These are phyloP conservation scores for Tachina grossa DNA, from an alignment of 2,888 invertebrate genomes.

Conservation along the genomic window DNA sequence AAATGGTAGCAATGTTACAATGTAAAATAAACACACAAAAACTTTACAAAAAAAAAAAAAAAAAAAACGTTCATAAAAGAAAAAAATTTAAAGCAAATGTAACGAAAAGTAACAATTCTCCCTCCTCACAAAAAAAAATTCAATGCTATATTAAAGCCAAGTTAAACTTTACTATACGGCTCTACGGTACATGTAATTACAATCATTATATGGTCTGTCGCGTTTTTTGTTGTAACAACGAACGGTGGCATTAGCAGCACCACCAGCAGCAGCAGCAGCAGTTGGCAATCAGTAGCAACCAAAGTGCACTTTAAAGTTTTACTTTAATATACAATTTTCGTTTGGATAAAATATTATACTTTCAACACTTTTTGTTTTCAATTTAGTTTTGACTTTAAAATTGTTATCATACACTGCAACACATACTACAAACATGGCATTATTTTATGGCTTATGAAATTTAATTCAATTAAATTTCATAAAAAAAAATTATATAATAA, in stretches of 20 bases:
- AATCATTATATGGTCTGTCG: conserved; percentile 75
- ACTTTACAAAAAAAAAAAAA: background rate
- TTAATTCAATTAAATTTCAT: conserved; percentile 66
- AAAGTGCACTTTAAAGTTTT: conserved; percentile 80
- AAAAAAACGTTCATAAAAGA: conserved; percentile 1
- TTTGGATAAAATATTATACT: conserved; percentile 53
- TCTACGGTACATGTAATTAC: conserved; percentile 72
- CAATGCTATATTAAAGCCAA: conserved; percentile 64
- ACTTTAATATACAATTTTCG: conserved; percentile 40
- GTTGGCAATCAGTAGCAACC: conserved; percentile 73
- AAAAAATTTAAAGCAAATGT: conserved; percentile 5
- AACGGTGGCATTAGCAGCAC: background rate
- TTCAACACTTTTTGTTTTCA: conserved; percentile 65
- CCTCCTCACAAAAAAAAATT: conserved; percentile 56
- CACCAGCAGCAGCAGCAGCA: conserved; percentile 8
- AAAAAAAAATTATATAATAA: conserved; percentile 43
- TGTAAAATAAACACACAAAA: conserved; percentile 30
- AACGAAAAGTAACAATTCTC: conserved; percentile 40
- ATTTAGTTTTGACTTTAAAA: conserved; percentile 56
- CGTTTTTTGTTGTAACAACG: conserved; percentile 59
- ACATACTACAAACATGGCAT: background rate
- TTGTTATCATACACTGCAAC: conserved; percentile 36
- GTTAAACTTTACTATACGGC: conserved; percentile 59
- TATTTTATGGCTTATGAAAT: conserved; percentile 49
- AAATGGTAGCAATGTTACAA: conserved; percentile 67